Conservation (phyloP, 2,797 vertebrate species). For the Anguilla obscura region DNA sequence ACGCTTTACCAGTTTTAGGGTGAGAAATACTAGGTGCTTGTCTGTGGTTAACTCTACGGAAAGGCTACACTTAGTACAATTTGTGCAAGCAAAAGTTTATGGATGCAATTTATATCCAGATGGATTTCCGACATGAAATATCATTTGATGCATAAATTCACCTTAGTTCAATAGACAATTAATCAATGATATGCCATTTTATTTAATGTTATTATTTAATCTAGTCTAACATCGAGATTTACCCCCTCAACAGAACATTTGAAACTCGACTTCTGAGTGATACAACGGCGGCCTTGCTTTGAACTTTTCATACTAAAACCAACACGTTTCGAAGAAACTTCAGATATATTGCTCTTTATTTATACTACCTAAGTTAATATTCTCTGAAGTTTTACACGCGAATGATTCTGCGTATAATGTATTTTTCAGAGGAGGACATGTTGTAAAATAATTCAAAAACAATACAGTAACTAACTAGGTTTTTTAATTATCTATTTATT, state of each 20-base stretch:
- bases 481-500: not conserved
- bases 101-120: not conserved
- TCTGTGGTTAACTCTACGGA: not conserved
- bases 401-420: not conserved
- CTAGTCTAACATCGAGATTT: not conserved
- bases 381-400: not conserved
- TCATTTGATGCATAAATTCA: conserved; percentile 3
- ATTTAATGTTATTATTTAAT: not conserved
- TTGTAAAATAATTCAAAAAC: not conserved
- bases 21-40: not conserved
- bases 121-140: not conserved
- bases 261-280: not conserved
- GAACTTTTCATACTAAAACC: not conserved
- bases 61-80: not conserved
- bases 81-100: not conserved
- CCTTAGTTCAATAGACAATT: not conserved
- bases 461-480: not conserved
- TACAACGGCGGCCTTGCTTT: not conserved
- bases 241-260: not conserved
- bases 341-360: conserved; percentile 8
- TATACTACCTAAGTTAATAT: not conserved
- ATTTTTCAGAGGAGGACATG: not conserved
- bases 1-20: not conserved
- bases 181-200: not conserved
- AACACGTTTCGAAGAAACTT: not conserved